A percentile compares a stretch with the other conserved stretches of the same genome.
phyloP scores from a whole-genome alignment of 2,888 invertebrate species.

The Chloroclystis v-ata region DNA sequence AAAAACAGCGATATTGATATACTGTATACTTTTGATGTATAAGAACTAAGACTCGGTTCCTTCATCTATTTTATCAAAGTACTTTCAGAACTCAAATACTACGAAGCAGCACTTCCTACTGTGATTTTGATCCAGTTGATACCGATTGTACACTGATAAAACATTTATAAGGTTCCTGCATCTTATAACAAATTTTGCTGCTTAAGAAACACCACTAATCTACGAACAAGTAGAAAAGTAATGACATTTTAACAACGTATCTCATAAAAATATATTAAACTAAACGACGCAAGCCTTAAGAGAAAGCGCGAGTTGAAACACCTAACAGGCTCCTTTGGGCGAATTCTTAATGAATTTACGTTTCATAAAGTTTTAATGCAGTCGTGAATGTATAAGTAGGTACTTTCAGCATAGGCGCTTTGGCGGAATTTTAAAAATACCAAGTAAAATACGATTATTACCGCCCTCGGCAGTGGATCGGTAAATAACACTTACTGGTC shows the following conservation, averaged over 20 bases:
- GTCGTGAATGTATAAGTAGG: constrained; percentile 15
- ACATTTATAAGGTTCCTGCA: no score
- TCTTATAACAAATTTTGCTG: no score
- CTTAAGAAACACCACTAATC: no score
- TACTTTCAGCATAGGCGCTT: background rate
- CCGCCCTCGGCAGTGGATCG: background rate
- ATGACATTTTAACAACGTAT: constrained; percentile 16
- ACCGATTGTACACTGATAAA: no score
- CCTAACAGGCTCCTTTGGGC: constrained; percentile 17
- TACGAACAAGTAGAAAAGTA: constrained; percentile 16
- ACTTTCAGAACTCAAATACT: no score
- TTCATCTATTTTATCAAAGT: no score
- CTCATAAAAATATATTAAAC: constrained; percentile 19
- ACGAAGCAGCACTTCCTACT: no score
- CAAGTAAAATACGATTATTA: constrained; percentile 5
- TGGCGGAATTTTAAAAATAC: background rate
- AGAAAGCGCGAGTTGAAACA: constrained; percentile 13
- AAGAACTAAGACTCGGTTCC: no score
- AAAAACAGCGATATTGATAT: no score
- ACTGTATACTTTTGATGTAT: no score
- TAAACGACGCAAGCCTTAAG: constrained; percentile 11
- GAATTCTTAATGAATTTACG: constrained; percentile 23
- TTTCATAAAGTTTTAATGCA: constrained; percentile 24
- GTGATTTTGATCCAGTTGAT: no score
- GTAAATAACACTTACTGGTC: background rate